Conservation (phyloP, 2,797 vertebrate genomes). For the Pangasius sanitwongsei region DNA sequence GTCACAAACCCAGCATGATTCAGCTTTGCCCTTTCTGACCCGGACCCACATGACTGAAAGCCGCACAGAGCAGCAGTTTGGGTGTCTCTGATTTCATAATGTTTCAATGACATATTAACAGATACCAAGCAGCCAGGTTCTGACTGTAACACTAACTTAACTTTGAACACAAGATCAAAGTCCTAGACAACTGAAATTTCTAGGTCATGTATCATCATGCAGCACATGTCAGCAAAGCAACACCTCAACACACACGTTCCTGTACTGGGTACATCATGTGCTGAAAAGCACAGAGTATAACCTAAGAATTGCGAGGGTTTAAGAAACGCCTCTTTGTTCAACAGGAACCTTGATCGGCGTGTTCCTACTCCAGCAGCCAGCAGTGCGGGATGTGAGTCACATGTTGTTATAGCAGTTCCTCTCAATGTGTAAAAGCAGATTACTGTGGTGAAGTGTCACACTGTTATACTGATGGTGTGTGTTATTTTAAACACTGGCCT, state of each 20-base stretch:
- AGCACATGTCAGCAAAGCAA: constrained; percentile 46
- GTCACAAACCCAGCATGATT: constrained; percentile 48
- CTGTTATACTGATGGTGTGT: neutral
- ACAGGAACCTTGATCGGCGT: constrained; percentile 38
- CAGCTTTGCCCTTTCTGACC: constrained; percentile 44
- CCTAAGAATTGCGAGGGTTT: constrained; percentile 40
- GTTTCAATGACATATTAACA: constrained; percentile 36
- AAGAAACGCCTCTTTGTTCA: constrained; percentile 60
- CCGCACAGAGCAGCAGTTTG: neutral
- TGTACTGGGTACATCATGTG: constrained; percentile 11
- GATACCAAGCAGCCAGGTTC: constrained; percentile 2
- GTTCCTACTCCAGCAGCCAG: constrained; percentile 49
- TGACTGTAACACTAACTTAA: constrained; percentile 15
- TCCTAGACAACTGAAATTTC: neutral
- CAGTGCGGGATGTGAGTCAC: constrained; percentile 49
- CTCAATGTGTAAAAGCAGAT: constrained; percentile 9
- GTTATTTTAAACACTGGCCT: neutral
- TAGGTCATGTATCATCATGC: constrained; percentile 11
- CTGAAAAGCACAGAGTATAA: constrained; percentile 42
- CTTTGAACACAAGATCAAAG: constrained; percentile 7
- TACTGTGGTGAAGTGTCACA: constrained; percentile 2
- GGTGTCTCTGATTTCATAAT: constrained; percentile 30
- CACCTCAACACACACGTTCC: constrained; percentile 60
- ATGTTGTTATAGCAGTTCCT: constrained; percentile 33
- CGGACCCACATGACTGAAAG: constrained; percentile 38